A percentile compares a stretch with the other conserved stretches of the same genome.
Conservation (phyloP, 2,113 vertebrate genomes). For the Gobiocypris rarus region DNA sequence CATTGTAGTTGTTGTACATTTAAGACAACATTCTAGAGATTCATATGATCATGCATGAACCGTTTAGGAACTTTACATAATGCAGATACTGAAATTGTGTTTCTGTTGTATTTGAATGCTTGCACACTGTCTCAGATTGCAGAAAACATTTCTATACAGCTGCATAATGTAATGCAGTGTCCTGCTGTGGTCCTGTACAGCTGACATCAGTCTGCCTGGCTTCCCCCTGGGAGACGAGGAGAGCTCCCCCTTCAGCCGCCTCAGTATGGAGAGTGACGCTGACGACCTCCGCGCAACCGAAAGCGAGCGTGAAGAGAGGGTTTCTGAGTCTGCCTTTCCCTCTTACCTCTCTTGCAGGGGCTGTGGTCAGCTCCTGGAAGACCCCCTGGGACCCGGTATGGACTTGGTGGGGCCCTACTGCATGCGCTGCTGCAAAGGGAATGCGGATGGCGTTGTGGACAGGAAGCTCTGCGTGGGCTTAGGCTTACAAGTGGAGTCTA, state of each 20-base stretch:
- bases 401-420: conserved; percentile 76
- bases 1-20: background rate
- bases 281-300: conserved; percentile 78
- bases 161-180: conserved; percentile 23
- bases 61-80: background rate
- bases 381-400: conserved; percentile 73
- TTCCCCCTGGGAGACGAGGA: conserved; percentile 89
- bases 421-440: conserved; percentile 76
- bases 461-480: conserved; percentile 59
- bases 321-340: conserved; percentile 70
- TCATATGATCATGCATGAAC: background rate
- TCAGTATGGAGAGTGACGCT: conserved; percentile 87
- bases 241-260: conserved; percentile 82
- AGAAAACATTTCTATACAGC: background rate
- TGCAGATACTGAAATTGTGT: background rate
- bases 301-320: conserved; percentile 71
- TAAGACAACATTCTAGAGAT: background rate
- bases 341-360: conserved; percentile 83
- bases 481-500: conserved; percentile 53
- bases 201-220: conserved; percentile 86
- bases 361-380: conserved; percentile 83
- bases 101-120: background rate
- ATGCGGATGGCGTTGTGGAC: conserved; percentile 65
- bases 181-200: conserved; percentile 74
- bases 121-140: background rate